phyloP scores from a whole-genome alignment of 2,888 invertebrate genomes.

The Ophion slaviceki region DNA sequence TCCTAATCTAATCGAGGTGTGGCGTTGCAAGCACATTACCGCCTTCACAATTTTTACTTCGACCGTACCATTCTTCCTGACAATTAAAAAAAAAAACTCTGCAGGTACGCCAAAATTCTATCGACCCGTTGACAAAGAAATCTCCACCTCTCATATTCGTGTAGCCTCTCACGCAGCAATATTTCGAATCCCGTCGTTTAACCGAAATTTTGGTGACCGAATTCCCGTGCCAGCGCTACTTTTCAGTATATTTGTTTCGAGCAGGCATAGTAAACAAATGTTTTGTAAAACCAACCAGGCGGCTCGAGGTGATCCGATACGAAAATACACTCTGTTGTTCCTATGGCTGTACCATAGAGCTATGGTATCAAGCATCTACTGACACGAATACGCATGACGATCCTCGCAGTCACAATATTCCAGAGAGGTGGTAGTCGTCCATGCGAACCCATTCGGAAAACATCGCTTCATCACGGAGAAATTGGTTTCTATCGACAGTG shows the following conservation, averaged over 20 bases:
- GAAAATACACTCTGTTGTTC: constrained; percentile 42
- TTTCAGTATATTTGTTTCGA: background rate
- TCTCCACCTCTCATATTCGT: background rate
- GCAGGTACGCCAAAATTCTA: background rate
- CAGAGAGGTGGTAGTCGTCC: constrained; percentile 1
- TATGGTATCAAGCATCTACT: constrained; percentile 16
- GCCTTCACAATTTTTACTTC: background rate
- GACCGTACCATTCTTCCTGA: background rate
- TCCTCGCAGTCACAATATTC: constrained; percentile 9
- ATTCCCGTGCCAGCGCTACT: background rate
- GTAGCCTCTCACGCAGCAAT: background rate
- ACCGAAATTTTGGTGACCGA: constrained; percentile 4
- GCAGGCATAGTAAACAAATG: constrained; percentile 34
- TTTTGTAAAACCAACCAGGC: constrained; percentile 16
- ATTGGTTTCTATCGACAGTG: constrained; percentile 2
- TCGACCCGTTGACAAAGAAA: background rate
- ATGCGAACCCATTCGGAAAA: background rate
- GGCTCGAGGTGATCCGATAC: constrained; percentile 2
- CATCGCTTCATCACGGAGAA: background rate
- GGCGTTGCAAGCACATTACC: too few species aligned
- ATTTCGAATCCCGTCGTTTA: background rate
- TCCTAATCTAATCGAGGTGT: too few species aligned
- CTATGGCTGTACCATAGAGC: constrained; percentile 18
- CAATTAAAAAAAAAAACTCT: background rate
- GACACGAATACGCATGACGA: constrained; percentile 8